Percentiles rank a stretch among this genome's conserved stretches.
These are phyloP conservation scores for Caiman crocodilus DNA, from an alignment of 2,797 vertebrate genomes.

Conservation along the genomic window DNA sequence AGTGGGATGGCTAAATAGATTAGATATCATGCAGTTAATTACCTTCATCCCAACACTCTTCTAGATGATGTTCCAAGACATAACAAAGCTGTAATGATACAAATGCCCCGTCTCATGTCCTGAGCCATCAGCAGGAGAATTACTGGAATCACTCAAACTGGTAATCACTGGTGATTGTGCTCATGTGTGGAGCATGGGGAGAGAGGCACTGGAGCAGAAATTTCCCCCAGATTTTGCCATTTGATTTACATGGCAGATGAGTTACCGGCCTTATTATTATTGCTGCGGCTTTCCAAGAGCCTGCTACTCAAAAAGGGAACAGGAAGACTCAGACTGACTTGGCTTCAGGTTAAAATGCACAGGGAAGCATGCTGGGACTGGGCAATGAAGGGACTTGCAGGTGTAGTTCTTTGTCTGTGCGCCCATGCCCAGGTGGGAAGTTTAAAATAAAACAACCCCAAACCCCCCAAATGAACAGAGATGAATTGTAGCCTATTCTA, in stretches of 20 bases:
- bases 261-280: neutral
- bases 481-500: neutral
- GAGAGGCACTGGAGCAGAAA: neutral
- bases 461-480: too few species aligned
- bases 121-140: constrained; percentile 66
- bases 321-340: neutral
- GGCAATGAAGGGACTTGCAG: too few species aligned
- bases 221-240: fast-evolving
- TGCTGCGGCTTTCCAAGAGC: neutral
- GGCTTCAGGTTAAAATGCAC: neutral
- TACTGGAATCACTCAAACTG: constrained; percentile 42
- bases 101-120: constrained; percentile 8
- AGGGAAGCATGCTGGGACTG: fast-evolving
- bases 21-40: constrained; percentile 63
- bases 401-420: too few species aligned
- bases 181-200: neutral
- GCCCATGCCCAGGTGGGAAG: too few species aligned
- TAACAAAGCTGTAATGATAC: constrained; percentile 1
- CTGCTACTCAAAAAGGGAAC: neutral
- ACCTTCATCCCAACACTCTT: constrained; percentile 33
- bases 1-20: constrained; percentile 26
- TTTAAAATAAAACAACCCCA: too few species aligned
- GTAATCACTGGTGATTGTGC: constrained; percentile 49
- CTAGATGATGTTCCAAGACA: constrained; percentile 20
- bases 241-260: neutral